A percentile compares a stretch with the other conserved stretches of the same genome.
Evolutionary conservation across 2,113 vertebrate genomes (phyloP).

Genomic region (Actinemys pallida): DNA sequence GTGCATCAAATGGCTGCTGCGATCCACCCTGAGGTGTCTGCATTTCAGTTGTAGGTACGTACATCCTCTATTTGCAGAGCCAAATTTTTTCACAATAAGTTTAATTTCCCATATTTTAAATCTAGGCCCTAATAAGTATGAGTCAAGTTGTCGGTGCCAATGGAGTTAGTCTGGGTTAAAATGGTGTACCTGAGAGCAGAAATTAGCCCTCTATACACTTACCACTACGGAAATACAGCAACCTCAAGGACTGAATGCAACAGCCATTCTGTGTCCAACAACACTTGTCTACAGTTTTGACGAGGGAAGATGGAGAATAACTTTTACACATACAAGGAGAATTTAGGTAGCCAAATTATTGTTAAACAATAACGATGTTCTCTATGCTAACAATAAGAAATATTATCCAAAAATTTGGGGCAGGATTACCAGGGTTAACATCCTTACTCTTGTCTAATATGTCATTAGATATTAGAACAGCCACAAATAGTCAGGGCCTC

Average conservation of each 20-base stretch:
- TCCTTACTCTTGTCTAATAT: background rate
- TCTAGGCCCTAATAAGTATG: background rate
- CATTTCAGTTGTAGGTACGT: background rate
- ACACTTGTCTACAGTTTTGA: background rate
- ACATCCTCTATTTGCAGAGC: background rate
- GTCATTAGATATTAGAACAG: background rate
- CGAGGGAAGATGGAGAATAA: background rate
- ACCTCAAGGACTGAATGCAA: background rate
- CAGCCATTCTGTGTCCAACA: background rate
- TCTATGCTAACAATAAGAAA: background rate
- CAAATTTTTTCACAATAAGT: background rate
- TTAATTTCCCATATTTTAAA: background rate
- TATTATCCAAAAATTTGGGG: background rate
- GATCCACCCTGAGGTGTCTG: background rate
- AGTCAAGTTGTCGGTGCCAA: background rate
- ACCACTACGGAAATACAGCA: background rate
- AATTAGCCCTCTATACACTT: background rate
- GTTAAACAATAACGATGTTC: background rate
- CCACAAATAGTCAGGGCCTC: background rate
- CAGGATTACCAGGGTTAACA: background rate
- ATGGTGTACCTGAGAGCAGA: background rate
- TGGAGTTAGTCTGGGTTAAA: background rate
- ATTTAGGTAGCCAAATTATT: background rate
- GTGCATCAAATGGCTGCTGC: background rate
- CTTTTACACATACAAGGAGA: background rate